Conservation (phyloP, 1,140 invertebrate genomes). For the Neodiprion pinetum region DNA sequence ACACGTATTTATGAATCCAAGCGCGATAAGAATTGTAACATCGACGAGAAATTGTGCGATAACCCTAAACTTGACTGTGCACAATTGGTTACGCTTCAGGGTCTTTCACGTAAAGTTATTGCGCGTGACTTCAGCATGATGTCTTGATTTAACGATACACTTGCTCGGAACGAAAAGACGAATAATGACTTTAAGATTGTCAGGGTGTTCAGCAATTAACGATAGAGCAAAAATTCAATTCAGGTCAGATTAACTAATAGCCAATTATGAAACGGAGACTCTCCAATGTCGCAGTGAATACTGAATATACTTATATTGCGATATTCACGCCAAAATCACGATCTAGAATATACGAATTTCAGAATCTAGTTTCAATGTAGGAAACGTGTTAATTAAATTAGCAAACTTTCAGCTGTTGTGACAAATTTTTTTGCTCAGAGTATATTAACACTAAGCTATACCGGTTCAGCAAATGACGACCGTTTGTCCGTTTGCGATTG, state of each 20-base stretch:
- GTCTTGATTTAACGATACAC: background rate
- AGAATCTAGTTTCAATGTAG: background rate
- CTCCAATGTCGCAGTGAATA: no score
- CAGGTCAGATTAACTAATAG: background rate
- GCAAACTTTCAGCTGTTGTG: no score
- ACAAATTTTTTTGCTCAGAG: no score
- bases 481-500: no score
- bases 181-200: background rate
- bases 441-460: no score
- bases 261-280: no score
- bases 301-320: no score
- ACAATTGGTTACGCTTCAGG: background rate
- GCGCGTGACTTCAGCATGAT: background rate
- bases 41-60: background rate
- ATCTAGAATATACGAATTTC: no score
- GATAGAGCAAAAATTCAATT: background rate
- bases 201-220: background rate
- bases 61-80: slow-evolving; percentile 4
- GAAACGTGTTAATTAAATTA: no score
- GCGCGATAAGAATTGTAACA: background rate
- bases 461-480: no score
- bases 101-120: background rate
- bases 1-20: background rate
- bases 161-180: background rate
- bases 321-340: no score